Evolutionary conservation across 2,113 vertebrate genomes (phyloP), one percentile per base, ranked within the genome.

Genomic region (Machaerirhynchus nigripectus): DNA sequence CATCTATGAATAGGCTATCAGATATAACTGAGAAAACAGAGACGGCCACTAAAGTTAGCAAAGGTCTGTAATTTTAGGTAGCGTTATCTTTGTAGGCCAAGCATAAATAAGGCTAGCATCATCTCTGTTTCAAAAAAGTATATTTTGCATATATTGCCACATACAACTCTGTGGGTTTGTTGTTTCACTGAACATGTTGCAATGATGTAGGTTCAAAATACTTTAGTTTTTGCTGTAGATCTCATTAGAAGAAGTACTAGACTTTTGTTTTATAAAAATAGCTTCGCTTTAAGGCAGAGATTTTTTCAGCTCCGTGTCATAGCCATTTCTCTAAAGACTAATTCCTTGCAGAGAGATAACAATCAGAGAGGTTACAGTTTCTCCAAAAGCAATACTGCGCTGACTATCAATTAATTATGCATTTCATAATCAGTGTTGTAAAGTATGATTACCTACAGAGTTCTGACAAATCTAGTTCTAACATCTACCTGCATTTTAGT

Each of bases 51-150:
- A 98, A 82, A 61, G 0, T 20, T 93, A n/a, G 28, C 49, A 98
- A 98, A 98, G 98, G 98, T 98, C 75, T 96, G 97, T 84, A 61
- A 69, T 52, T 59, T 70, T 84, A 33, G 23, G 33, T 15, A 63
- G 23, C 39, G 6, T 68, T 67, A 37, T 64, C 22, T 87, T 78
- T 78, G 21, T 73, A 81, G 27, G 12, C 39, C 44, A 56, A 82
- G 61, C 9, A 47, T 74, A 71, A 53, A 24, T 68, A 21, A 90
- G 44, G 15, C 28, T 79, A 70, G 10, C 7, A 15, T 63, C 24
- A 74, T 40, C 4, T 69, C 39, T 40, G 33, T 24, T 56, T 89
- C 1, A 4, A 82, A 64, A 53, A 44, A 26, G 1, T 56, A 2
- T 49, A 14, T 73, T 59, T 88, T 89, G 69, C 24, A 53, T 81